Evolutionary conservation across 2,797 vertebrate genomes (phyloP).

Genomic region (Neosalanx taihuensis): DNA sequence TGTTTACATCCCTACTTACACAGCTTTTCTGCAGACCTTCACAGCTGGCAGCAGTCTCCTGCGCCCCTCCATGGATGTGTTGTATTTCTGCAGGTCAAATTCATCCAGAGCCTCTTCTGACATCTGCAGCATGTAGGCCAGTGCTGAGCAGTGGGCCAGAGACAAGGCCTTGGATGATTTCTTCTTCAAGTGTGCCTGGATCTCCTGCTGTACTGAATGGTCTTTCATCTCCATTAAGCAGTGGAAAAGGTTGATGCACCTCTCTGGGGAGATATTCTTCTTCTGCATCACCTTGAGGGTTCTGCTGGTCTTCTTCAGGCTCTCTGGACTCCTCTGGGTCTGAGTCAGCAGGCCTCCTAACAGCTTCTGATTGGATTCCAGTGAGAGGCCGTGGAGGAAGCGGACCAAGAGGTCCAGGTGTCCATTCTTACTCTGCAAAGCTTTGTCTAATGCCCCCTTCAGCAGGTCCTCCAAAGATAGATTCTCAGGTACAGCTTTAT

Average conservation of each 20-base stretch:
- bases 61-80: constrained; percentile 15
- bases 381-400: constrained; percentile 19
- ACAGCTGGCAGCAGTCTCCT: constrained; percentile 28
- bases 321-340: constrained; percentile 3
- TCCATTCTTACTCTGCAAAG: not conserved
- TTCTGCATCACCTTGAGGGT: constrained; percentile 21
- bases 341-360: constrained; percentile 7
- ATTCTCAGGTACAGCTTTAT: no score
- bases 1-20: constrained; percentile 22
- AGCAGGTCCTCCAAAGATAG: no score
- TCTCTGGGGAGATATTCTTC: constrained; percentile 19
- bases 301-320: not conserved
- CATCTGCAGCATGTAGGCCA: constrained; percentile 29
- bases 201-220: constrained; percentile 15
- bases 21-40: constrained; percentile 19
- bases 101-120: constrained; percentile 25
- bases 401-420: constrained; percentile 19
- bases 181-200: constrained; percentile 17
- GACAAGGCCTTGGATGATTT: constrained; percentile 16
- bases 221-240: constrained; percentile 33
- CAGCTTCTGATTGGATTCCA: constrained; percentile 15
- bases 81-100: constrained; percentile 32
- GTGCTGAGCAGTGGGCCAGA: constrained; percentile 20
- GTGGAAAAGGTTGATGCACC: constrained; percentile 28
- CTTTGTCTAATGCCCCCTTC: not conserved